Evolutionary conservation across 1,140 invertebrate species (phyloP).

Genomic region (Hyposmocoma kahamanoa): DNA sequence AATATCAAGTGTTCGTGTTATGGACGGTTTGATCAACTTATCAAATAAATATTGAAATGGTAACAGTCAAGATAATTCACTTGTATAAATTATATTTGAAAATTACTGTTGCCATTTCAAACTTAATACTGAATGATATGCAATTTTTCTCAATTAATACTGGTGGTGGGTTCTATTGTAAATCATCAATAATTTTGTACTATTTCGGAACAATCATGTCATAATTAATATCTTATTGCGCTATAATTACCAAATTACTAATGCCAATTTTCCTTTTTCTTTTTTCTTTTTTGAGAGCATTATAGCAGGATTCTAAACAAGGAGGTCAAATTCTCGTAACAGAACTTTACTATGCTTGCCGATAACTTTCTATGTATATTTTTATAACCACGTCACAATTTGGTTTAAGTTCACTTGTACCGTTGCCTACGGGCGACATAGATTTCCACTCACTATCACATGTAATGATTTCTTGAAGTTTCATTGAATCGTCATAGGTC

Average conservation of each 20-base stretch:
- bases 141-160: slow-evolving; percentile 6
- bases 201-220: slow-evolving; percentile 17
- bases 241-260: slow-evolving; percentile 53
- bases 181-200: slow-evolving; percentile 17
- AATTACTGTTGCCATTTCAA: slow-evolving; percentile 11
- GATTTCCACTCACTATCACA: slow-evolving; percentile 78
- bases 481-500: slow-evolving; percentile 30
- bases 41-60: neutral
- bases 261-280: slow-evolving; percentile 62
- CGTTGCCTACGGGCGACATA: slow-evolving; percentile 41
- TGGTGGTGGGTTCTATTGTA: slow-evolving; percentile 11
- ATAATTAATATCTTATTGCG: slow-evolving; percentile 18
- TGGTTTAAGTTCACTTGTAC: slow-evolving; percentile 31
- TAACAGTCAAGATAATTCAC: slow-evolving; percentile 8
- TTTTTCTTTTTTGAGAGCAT: slow-evolving; percentile 65
- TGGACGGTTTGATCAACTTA: neutral
- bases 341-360: slow-evolving; percentile 67
- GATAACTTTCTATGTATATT: slow-evolving; percentile 54
- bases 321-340: slow-evolving; percentile 68
- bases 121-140: slow-evolving; percentile 29
- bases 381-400: slow-evolving; percentile 31
- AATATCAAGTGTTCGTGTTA: too few relatives aligned
- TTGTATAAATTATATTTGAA: slow-evolving; percentile 7
- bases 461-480: slow-evolving; percentile 77
- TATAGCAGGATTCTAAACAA: slow-evolving; percentile 69